Base-by-base conservation (phyloP, 2,113 vertebrate species). In the Dendropsophus ebraccatus region DNA sequence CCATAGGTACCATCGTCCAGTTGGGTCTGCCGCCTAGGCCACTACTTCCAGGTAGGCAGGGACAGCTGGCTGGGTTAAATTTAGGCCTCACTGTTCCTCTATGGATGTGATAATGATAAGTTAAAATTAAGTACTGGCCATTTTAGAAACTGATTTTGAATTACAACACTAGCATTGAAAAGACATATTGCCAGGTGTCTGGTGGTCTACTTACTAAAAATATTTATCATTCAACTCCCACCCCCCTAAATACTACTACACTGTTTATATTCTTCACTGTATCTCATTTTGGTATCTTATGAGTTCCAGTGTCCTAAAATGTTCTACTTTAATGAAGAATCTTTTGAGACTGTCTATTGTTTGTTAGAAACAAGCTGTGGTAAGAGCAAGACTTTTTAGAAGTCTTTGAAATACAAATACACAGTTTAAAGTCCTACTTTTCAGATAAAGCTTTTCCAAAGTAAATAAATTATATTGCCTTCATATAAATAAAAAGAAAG, bases 401-500 rank as follows among this genome's bases (percentile, higher is more conserved):
- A 81, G 89, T 90, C 90, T 86, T 65, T 72, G 88, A 91, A 91
- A 90, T 87, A 87, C 81, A 89, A 88, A 91, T 90, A 90, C 86
- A 90, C 87, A 90, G 86, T 67, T 23, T 91, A 91, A 93, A 92
- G 77, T 84, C 62, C 89, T 91, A 89, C 91, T 90, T 89, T 60
- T 87, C 89, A 84, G 85, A 87, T 87, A 90, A 93, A 90, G 87
- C 85, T 92, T 92, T 91, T 90, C 90, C 83, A 89, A 90, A 83
- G 91, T 90, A 94, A 90, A 90, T 94, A 93, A 93, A 94, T 94
- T 94, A 93, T 90, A 89, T 87, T 87, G 91, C 91, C 89, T 91
- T 87, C 91, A 90, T 90, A 87, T 88, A 89, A 90, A 95, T 94
- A 94, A 95, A 94, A 91, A 92, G 93, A 93, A 94, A 91, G 91